These are phyloP conservation scores for Steinernema feltiae DNA, from an alignment of 1,140 invertebrate species.

Conservation along the genomic window DNA sequence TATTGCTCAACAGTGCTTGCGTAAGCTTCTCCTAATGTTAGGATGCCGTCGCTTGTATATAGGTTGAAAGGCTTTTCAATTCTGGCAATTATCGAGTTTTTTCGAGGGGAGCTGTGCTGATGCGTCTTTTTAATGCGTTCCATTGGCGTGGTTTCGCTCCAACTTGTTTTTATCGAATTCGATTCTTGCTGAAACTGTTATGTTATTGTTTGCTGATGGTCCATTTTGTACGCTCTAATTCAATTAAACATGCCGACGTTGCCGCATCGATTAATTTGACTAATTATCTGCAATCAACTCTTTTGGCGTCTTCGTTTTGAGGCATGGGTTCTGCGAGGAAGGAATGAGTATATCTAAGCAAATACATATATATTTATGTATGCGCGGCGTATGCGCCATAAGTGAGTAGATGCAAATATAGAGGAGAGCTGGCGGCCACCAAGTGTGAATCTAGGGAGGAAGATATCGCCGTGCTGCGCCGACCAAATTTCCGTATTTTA, in stretches of 20 bases:
- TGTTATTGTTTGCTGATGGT: background rate
- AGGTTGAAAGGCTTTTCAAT: background rate
- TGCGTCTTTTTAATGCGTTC: background rate
- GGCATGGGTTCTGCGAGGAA: background rate
- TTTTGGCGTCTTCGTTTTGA: background rate
- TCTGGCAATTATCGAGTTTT: constrained; percentile 7
- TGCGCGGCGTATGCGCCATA: constrained; percentile 1
- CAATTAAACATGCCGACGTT: background rate
- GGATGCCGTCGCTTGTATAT: background rate
- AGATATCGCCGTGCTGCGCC: background rate
- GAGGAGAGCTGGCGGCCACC: background rate
- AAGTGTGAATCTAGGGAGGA: background rate
- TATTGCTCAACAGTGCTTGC: too few relatives aligned
- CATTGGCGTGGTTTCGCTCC: background rate
- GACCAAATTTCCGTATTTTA: too few relatives aligned
- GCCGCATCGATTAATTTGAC: background rate
- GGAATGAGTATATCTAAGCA: constrained; percentile 2
- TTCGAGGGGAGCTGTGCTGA: background rate
- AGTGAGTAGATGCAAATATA: constrained; percentile 6
- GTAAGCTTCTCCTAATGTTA: background rate
- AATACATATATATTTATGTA: constrained; percentile 10
- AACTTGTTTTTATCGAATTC: background rate
- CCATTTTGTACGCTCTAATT: background rate
- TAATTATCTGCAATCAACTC: constrained; percentile 2
- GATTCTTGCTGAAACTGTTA: background rate